phyloP scores from a whole-genome alignment of 2,888 invertebrate species.

The Eustalomyia histrio region DNA sequence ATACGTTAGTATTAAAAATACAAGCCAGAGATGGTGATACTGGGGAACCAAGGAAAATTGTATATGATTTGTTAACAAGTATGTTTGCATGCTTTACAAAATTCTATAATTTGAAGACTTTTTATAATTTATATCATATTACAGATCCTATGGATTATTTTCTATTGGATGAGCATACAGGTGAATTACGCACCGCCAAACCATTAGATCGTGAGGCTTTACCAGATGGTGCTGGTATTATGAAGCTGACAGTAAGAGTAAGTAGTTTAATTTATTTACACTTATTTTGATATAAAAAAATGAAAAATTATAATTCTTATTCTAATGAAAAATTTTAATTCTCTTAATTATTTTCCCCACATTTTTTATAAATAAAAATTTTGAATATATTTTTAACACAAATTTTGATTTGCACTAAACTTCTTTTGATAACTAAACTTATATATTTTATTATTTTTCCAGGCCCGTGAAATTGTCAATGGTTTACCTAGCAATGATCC shows the following conservation, averaged over 20 bases:
- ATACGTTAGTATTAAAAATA: conserved; percentile 88
- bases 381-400: no score
- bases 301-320: no score
- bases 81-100: conserved; percentile 78
- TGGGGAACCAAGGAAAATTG: conserved; percentile 88
- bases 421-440: no score
- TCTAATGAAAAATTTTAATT: no score
- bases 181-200: conserved; percentile 90
- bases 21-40: conserved; percentile 92
- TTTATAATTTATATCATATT: conserved; percentile 28
- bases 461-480: conserved; percentile 89
- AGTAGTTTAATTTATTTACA: conserved; percentile 68
- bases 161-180: conserved; percentile 87
- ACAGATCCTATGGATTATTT: conserved; percentile 94
- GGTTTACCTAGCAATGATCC: conserved; percentile 85
- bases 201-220: conserved; percentile 92
- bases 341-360: no score
- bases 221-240: conserved; percentile 88
- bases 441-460: neutral
- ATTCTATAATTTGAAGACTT: neutral
- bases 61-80: conserved; percentile 90
- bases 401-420: no score
- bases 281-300: neutral
- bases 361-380: no score
- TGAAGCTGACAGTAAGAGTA: conserved; percentile 87